These are phyloP conservation scores for Siniperca chuatsi DNA, from an alignment of 2,113 vertebrate species.

Conservation along the genomic window DNA sequence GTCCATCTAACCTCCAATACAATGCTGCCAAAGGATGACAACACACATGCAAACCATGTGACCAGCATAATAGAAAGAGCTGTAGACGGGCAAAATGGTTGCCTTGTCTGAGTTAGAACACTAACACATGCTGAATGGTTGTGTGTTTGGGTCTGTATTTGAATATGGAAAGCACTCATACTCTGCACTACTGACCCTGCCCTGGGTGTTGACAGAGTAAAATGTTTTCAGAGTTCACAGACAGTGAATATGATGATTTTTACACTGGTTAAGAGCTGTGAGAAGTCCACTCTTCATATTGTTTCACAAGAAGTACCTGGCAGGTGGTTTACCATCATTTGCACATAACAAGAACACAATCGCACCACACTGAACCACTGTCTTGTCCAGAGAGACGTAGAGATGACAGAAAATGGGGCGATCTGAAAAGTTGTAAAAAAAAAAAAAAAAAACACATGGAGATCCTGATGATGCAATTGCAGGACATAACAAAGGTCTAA, in stretches of 20 bases:
- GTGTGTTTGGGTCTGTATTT: background rate
- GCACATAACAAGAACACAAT: too few species aligned
- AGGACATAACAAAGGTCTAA: background rate
- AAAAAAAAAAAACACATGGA: background rate
- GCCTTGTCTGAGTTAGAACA: background rate
- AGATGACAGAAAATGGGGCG: background rate
- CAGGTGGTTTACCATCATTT: background rate
- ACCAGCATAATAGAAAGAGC: background rate
- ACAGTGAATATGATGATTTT: background rate
- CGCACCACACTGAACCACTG: background rate
- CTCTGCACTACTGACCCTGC: background rate
- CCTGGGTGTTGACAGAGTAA: background rate
- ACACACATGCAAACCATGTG: background rate
- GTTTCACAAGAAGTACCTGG: background rate
- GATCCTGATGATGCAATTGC: background rate
- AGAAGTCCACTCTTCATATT: background rate
- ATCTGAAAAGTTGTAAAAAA: background rate
- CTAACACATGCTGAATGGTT: background rate
- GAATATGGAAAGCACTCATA: background rate
- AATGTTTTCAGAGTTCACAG: background rate
- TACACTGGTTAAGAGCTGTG: background rate
- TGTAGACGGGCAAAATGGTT: background rate
- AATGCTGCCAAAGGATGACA: background rate
- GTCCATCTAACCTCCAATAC: background rate
- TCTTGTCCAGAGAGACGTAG: background rate